phyloP scores from a whole-genome alignment of 2,113 vertebrate species.

The Probosciger aterrimus region DNA sequence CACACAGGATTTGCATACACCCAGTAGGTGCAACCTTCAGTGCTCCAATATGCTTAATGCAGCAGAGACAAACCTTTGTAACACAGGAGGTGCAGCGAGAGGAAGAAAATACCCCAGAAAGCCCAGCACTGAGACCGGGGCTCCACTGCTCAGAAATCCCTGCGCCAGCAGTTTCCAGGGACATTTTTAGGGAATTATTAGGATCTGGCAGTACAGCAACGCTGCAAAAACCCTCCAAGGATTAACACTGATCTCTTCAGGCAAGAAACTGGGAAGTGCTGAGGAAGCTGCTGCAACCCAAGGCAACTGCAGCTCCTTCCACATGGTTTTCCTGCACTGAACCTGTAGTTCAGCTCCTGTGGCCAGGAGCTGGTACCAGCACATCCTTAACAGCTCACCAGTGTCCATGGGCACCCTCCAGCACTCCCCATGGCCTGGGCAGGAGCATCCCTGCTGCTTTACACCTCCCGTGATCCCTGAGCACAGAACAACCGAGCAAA shows the following conservation, averaged over 20 bases:
- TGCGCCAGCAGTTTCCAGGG: background rate
- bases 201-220: background rate
- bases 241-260: constrained; percentile 2
- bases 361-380: background rate
- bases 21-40: background rate
- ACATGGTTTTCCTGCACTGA: background rate
- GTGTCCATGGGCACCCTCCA: background rate
- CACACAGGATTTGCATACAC: background rate
- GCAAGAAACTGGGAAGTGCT: constrained; percentile 9
- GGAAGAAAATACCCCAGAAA: background rate
- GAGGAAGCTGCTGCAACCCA: background rate
- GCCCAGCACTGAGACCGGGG: background rate
- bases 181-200: background rate
- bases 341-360: background rate
- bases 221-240: background rate
- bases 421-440: background rate
- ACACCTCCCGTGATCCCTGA: background rate
- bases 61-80: background rate
- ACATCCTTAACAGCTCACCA: background rate
- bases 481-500: background rate
- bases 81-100: background rate
- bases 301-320: background rate
- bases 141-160: background rate
- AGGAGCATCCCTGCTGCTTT: background rate
- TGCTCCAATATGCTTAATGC: fast-evolving